Conservation (phyloP, 2,888 invertebrate species). For the Tetheella fluctuosa region DNA sequence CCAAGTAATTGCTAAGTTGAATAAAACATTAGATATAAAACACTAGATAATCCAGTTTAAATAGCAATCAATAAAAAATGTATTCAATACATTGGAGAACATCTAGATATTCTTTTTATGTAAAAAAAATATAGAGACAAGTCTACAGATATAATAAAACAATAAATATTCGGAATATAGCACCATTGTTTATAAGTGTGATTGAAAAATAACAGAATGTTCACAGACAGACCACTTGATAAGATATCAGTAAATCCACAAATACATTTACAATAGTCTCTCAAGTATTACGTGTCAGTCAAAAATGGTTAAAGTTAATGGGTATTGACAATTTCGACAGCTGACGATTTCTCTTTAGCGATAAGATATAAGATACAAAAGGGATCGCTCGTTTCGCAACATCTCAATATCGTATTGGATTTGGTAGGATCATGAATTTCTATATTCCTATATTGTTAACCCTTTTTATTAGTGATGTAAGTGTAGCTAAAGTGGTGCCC, state of each 20-base stretch:
- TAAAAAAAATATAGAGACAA: too few species aligned
- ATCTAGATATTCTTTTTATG: too few species aligned
- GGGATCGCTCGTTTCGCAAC: slow-evolving; percentile 33
- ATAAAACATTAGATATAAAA: too few species aligned
- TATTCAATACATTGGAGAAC: too few species aligned
- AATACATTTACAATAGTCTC: slow-evolving; percentile 28
- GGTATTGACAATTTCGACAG: slow-evolving; percentile 45
- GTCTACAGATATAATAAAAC: background rate
- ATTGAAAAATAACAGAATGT: background rate
- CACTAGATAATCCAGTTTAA: background rate
- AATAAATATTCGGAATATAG: background rate
- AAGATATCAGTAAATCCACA: slow-evolving; percentile 37
- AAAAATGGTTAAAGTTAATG: slow-evolving; percentile 37
- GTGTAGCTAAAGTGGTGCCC: slow-evolving; percentile 53
- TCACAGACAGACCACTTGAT: slow-evolving; percentile 31
- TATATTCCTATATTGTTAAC: slow-evolving; percentile 42
- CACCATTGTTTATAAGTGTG: background rate
- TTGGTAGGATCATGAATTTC: slow-evolving; percentile 53
- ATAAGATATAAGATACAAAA: slow-evolving; percentile 50
- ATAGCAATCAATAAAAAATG: background rate
- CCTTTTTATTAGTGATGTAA: slow-evolving; percentile 45
- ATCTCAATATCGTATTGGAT: slow-evolving; percentile 43
- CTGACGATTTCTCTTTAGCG: slow-evolving; percentile 24
- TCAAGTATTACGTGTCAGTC: slow-evolving; percentile 41
- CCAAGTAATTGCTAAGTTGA: background rate